These are phyloP conservation scores for Chymomyza costata DNA, from an alignment of 1,140 invertebrate species.

Conservation along the genomic window DNA sequence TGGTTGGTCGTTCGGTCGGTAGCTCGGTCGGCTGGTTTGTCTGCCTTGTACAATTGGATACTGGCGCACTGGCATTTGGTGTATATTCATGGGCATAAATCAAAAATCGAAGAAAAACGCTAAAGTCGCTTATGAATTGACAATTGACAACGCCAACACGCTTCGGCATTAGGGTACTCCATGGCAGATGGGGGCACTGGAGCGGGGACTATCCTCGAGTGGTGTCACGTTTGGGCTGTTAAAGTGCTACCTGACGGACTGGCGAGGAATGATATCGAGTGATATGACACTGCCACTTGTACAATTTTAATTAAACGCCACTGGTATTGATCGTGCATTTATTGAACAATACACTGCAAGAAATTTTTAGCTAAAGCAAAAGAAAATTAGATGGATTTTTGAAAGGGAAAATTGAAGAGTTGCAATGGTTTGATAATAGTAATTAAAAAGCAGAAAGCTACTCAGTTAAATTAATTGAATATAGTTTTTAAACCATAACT, in stretches of 20 bases:
- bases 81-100: constrained; percentile 66
- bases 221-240: constrained; percentile 70
- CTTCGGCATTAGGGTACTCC: constrained; percentile 32
- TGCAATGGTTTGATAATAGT: too few species aligned
- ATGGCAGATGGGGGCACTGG: constrained; percentile 4
- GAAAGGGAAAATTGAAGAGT: too few species aligned
- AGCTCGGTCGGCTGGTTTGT: not conserved
- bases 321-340: constrained; percentile 58
- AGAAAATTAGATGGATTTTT: too few species aligned
- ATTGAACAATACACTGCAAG: too few species aligned
- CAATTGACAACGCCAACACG: constrained; percentile 55
- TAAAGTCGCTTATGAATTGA: constrained; percentile 62
- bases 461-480: too few species aligned
- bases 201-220: constrained; percentile 3
- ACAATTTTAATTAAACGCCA: constrained; percentile 74
- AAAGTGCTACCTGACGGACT: constrained; percentile 51
- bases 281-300: constrained; percentile 61
- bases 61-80: constrained; percentile 44
- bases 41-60: not conserved
- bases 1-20: not conserved
- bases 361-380: not conserved
- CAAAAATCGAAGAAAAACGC: constrained; percentile 59
- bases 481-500: too few species aligned
- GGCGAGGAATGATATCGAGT: constrained; percentile 38
- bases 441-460: too few species aligned